A percentile compares a stretch with the other conserved stretches of the same genome.
phyloP scores from a whole-genome alignment of 1,140 invertebrate species.

The Pachypeltis micranthus region DNA sequence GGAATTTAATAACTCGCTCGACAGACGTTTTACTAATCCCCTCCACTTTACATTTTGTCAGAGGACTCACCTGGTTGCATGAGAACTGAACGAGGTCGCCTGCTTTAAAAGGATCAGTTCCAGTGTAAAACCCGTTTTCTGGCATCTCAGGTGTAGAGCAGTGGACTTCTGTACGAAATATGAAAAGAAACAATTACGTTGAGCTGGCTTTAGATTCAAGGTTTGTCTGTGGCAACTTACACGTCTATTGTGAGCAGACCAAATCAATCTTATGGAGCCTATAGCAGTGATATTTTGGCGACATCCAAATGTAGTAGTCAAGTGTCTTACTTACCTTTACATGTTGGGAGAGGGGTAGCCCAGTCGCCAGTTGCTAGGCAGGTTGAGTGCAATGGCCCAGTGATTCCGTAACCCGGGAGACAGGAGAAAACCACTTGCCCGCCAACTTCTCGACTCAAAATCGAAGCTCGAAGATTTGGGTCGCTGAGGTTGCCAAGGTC shows the following conservation, averaged over 20 bases:
- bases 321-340: conserved; percentile 44
- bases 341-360: conserved; percentile 59
- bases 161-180: conserved; percentile 50
- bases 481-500: conserved; percentile 44
- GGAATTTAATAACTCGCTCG: no score
- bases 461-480: conserved; percentile 48
- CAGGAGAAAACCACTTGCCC: conserved; percentile 68
- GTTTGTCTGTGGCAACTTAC: no score
- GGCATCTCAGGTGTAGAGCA: conserved; percentile 56
- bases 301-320: conserved; percentile 4
- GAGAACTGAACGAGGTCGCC: conserved; percentile 74
- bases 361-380: conserved; percentile 69
- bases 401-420: conserved; percentile 60
- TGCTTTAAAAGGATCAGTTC: conserved; percentile 52
- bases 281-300: no score
- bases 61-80: conserved; percentile 43
- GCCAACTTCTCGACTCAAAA: conserved; percentile 61
- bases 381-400: conserved; percentile 56
- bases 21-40: background rate
- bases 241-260: no score
- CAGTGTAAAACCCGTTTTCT: conserved; percentile 62
- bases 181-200: background rate
- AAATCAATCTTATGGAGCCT: no score
- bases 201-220: no score
- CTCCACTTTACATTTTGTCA: background rate